phyloP scores from a whole-genome alignment of 1,140 invertebrate genomes.

The Lepidurus apus region DNA sequence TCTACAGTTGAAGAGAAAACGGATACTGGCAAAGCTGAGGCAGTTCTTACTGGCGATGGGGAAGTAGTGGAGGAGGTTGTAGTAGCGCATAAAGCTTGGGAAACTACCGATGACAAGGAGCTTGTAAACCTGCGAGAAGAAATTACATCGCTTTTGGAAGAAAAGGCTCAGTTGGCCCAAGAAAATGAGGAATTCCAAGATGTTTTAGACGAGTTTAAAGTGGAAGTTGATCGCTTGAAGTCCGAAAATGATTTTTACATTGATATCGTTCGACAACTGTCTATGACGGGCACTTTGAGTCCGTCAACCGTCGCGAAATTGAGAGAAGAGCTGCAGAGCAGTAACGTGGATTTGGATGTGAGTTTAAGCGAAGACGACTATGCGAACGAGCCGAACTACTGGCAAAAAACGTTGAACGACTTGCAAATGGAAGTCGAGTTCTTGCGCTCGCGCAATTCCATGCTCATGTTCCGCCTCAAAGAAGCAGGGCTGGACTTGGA shows the following conservation, averaged over 20 bases:
- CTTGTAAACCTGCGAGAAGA: slow-evolving; percentile 23
- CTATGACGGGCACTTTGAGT: slow-evolving; percentile 30
- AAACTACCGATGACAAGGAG: slow-evolving; percentile 12
- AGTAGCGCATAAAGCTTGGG: background rate
- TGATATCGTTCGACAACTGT: slow-evolving; percentile 35
- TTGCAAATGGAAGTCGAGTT: slow-evolving; percentile 36
- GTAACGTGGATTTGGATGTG: slow-evolving; percentile 30
- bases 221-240: slow-evolving; percentile 24
- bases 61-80: background rate
- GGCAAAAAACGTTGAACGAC: slow-evolving; percentile 34
- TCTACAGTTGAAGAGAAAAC: background rate
- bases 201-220: slow-evolving; percentile 31
- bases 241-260: slow-evolving; percentile 35
- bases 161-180: slow-evolving; percentile 29
- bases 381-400: slow-evolving; percentile 33
- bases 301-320: slow-evolving; percentile 36
- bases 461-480: slow-evolving; percentile 16
- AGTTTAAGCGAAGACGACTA: slow-evolving; percentile 38
- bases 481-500: slow-evolving; percentile 33
- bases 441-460: slow-evolving; percentile 36
- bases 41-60: background rate
- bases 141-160: slow-evolving; percentile 18
- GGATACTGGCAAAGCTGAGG: background rate
- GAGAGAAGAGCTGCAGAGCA: slow-evolving; percentile 37
- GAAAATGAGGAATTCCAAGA: slow-evolving; percentile 33